A percentile compares a stretch with the other conserved stretches of the same genome.
These are phyloP conservation scores for Esperia sulphurella DNA, from an alignment of 2,888 invertebrate species.

Conservation along the genomic window DNA sequence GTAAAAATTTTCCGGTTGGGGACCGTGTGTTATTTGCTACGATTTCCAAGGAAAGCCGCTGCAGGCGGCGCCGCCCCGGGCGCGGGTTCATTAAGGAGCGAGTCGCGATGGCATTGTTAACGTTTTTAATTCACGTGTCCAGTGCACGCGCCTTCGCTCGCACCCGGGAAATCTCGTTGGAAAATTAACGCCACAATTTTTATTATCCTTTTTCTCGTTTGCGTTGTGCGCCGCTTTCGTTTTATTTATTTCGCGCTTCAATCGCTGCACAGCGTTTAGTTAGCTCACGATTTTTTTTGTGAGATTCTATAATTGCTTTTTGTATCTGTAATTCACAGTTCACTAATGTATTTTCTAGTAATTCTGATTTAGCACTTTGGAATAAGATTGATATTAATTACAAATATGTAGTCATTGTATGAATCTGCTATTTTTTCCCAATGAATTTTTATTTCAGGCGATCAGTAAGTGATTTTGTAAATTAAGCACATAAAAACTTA, in stretches of 20 bases:
- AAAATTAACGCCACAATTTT: conserved; percentile 76
- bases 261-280: conserved; percentile 63
- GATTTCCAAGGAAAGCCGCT: conserved; percentile 22
- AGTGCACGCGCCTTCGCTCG: conserved; percentile 61
- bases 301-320: too few relatives aligned
- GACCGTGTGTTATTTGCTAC: conserved; percentile 26
- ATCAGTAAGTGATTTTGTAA: too few relatives aligned
- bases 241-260: conserved; percentile 74
- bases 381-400: too few relatives aligned
- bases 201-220: conserved; percentile 51
- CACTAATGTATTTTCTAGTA: too few relatives aligned
- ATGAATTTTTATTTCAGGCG: too few relatives aligned
- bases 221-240: conserved; percentile 47
- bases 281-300: conserved; percentile 40
- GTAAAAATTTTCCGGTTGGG: conserved; percentile 11
- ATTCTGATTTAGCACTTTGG: too few relatives aligned
- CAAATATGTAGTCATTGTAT: too few relatives aligned
- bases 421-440: too few relatives aligned
- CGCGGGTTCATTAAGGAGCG: conserved; percentile 54
- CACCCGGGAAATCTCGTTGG: conserved; percentile 72
- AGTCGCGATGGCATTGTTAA: conserved; percentile 68
- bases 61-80: conserved; percentile 18
- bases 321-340: too few relatives aligned
- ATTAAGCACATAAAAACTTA: too few relatives aligned
- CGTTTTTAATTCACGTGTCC: conserved; percentile 78